Percentiles rank a stretch among this genome's conserved stretches.
These are phyloP conservation scores for Apocheima hispidaria DNA, from an alignment of 2,888 invertebrate species.

Conservation along the genomic window DNA sequence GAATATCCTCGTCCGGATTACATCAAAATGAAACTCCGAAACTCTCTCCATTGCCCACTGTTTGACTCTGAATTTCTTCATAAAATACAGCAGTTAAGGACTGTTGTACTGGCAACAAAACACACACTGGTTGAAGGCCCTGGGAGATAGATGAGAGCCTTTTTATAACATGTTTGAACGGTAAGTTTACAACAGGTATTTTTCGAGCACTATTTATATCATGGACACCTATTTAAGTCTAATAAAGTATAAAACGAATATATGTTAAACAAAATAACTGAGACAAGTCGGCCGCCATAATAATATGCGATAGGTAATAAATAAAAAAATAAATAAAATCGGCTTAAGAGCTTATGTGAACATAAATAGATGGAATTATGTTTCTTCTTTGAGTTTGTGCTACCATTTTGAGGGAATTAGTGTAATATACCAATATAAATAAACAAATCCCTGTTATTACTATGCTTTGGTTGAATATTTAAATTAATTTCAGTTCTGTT, in stretches of 20 bases:
- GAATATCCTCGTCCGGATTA: no score
- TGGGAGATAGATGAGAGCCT: no score
- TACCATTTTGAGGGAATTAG: conserved; percentile 30
- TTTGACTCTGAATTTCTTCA: no score
- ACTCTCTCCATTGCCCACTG: no score
- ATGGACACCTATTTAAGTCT: no score
- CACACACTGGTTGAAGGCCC: no score
- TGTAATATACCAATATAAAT: conserved; percentile 28
- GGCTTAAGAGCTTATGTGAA: conserved; percentile 40
- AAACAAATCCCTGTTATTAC: conserved; percentile 17
- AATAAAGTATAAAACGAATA: not conserved
- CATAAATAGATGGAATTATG: conserved; percentile 33
- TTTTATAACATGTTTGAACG: no score
- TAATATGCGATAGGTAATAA: conserved; percentile 19
- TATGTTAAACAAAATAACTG: not conserved
- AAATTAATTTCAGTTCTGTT: conserved; percentile 8
- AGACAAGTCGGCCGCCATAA: conserved; percentile 16
- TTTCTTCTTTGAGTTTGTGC: conserved; percentile 41
- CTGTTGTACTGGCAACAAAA: no score
- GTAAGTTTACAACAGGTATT: no score
- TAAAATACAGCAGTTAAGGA: no score
- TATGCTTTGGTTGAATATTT: conserved; percentile 15
- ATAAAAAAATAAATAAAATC: conserved; percentile 35
- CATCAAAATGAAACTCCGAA: no score
- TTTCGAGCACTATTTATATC: no score